phyloP scores from a whole-genome alignment of 2,797 vertebrate species.

The Chelonia mydas region DNA sequence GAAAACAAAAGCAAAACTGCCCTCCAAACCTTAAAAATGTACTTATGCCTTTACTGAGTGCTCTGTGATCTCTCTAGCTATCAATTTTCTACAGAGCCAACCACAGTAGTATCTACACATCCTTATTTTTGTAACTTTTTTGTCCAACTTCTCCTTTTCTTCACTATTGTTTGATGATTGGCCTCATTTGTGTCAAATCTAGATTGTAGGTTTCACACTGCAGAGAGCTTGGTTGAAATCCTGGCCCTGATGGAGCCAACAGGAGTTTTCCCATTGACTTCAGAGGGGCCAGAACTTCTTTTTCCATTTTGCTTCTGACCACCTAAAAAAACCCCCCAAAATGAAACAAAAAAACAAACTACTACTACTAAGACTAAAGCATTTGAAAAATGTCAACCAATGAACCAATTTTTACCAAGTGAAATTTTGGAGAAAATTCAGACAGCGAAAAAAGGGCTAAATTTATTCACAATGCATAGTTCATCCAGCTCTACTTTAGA shows the following conservation, averaged over 20 bases:
- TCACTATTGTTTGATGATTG: not conserved
- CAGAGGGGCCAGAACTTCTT: constrained; percentile 52
- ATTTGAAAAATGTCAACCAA: constrained; percentile 21
- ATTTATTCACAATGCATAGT: constrained; percentile 58
- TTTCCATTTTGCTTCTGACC: constrained; percentile 10
- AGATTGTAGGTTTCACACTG: constrained; percentile 1
- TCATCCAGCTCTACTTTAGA: constrained; percentile 20
- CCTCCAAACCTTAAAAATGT: not conserved
- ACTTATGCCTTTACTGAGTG: not conserved
- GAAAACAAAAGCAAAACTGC: not conserved
- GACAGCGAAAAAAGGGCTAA: constrained; percentile 51
- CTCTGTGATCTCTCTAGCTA: not conserved
- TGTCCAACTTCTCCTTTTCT: accelerated
- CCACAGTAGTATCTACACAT: not conserved
- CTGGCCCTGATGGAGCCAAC: constrained; percentile 47
- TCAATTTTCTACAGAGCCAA: not conserved
- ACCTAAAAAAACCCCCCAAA: too few species aligned
- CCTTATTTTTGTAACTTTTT: accelerated
- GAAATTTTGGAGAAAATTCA: constrained; percentile 41
- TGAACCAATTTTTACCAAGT: constrained; percentile 70
- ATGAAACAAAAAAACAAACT: not conserved
- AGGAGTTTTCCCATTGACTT: constrained; percentile 28
- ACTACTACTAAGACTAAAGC: constrained; percentile 26
- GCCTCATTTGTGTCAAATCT: not conserved
- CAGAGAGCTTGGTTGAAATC: constrained; percentile 47